Evolutionary conservation across 2,888 invertebrate genomes (phyloP).

Genomic region (Platypus cylindrus): DNA sequence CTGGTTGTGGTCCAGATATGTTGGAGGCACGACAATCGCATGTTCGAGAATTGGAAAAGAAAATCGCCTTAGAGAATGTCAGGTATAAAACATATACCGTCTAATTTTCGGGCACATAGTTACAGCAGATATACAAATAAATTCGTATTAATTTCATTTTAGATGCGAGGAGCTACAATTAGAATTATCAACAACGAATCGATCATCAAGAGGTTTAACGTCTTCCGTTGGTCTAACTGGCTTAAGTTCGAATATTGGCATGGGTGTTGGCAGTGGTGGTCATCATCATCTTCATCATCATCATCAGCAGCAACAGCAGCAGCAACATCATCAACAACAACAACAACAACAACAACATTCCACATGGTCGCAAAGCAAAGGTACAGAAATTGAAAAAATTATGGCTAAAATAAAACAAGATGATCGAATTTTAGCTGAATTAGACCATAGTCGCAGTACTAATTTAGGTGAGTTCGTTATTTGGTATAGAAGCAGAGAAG

Average conservation of each 20-base stretch:
- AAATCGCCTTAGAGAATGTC: conserved; percentile 47
- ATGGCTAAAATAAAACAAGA: conserved; percentile 92
- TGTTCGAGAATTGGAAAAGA: conserved; percentile 83
- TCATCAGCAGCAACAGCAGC: no score
- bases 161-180: conserved; percentile 80
- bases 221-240: conserved; percentile 6
- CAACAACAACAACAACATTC: conserved; percentile 4
- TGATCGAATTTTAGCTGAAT: conserved; percentile 77
- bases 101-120: no score
- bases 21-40: conserved; percentile 65
- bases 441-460: conserved; percentile 70
- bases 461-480: conserved; percentile 48
- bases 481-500: no score
- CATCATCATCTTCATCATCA: background rate
- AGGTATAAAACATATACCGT: conserved; percentile 22
- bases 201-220: conserved; percentile 23
- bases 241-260: conserved; percentile 9
- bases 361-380: conserved; percentile 34
- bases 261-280: no score
- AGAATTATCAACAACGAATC: conserved; percentile 53
- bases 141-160: no score
- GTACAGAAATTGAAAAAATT: conserved; percentile 78
- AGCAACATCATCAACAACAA: conserved; percentile 1
- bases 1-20: conserved; percentile 47
- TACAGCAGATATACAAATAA: no score